Evolutionary conservation across 2,888 invertebrate species (phyloP), one percentile per base, ranked within the genome.

Genomic region (Plutella xylostella): DNA sequence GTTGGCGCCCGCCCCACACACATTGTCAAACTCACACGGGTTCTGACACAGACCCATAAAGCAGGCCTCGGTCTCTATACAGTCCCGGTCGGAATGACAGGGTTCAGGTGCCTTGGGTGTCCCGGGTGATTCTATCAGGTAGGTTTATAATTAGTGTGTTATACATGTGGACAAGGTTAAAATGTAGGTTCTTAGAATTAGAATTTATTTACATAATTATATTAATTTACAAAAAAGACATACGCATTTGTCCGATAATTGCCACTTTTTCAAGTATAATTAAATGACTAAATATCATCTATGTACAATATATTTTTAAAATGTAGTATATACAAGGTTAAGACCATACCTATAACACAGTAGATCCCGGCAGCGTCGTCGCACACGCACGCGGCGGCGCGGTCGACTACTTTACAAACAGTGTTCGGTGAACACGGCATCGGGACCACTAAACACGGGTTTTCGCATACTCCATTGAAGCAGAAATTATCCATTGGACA

Each of bases 61-160:
- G 80, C 94, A 94, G 65, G 92, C 91, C 85, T 92, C 91, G 56
- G 87, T 89, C 67, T 90, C 90, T 79, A 91, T 90, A 84, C 94
- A 94, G 80, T 94, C 92, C 68, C 89, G 89, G 79, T 93, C 92
- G 70, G 90, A 90, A 78, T 90, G 88, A 85, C 93, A 94, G 65
- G 91, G 90, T 77, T 89, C 92, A 61, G 89, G 90, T 70, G 86
- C 87, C 76, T 90, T 90, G 62, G 88, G 85, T 70, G 86, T 86
- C 72, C 89, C 90, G 62, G 88, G 87, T 68, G 89, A 86, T 86
- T 89, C 91, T 91, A 88, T 43, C 37, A 44, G 44, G 35, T 44
- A 30, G 18, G 68, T 65, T 55, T 51, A 49, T 57, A 60, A 62
- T 76, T 73, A 75, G 73, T 77, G 56, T 63, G 70, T 79, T 73